Evolutionary conservation across 2,888 invertebrate genomes (phyloP), one percentile per base, ranked within the genome.

Genomic region (Eucera pruinosa): DNA sequence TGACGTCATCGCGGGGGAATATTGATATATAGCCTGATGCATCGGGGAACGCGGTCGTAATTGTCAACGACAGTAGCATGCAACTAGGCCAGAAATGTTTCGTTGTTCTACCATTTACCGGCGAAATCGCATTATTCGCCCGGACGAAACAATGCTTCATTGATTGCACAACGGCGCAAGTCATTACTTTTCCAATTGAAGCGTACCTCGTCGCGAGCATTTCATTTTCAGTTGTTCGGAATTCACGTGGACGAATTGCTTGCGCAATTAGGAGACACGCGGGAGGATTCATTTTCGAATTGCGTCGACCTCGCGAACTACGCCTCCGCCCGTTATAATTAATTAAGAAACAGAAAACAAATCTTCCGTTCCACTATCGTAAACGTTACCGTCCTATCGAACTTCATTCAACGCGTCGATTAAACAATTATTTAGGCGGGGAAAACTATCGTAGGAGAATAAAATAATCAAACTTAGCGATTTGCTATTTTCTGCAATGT

Each of bases 11-110:
- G 15, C 20, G 23, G 9, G 20, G 20, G 64, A 33, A 55, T 71
- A 67, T 71, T 27, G 66, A 71, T 66, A 71, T 23, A 36, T 25
- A 33, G 33, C 43, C 20, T 7, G 54, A 36, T 23, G 68, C 33
- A 66, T 58, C 39, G 36, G 36, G 48, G 45, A 36, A 30, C 2
- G n/a, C 36, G 45, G 7, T 18, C 50, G 66, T 72, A 72, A 67
- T 72, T 72, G 58, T 67, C 72, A 23, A 45, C 39, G 67, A 67
- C 72, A 72, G 70, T 57, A 13, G 55, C 55, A 43, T 47, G 72
- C 58, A 72, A 72, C 72, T 60, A 58, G 72, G 72, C 52, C 60
- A 58, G 43, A 72, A 65, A 68, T 61, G 47, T 72, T 60, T 58
- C 72, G 43, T 58, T 39, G 67, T 30, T 67, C 15, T 15, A n/a